These are phyloP conservation scores for Scaptomyza cyrtandrae DNA, from an alignment of 2,888 invertebrate species.

Conservation along the genomic window DNA sequence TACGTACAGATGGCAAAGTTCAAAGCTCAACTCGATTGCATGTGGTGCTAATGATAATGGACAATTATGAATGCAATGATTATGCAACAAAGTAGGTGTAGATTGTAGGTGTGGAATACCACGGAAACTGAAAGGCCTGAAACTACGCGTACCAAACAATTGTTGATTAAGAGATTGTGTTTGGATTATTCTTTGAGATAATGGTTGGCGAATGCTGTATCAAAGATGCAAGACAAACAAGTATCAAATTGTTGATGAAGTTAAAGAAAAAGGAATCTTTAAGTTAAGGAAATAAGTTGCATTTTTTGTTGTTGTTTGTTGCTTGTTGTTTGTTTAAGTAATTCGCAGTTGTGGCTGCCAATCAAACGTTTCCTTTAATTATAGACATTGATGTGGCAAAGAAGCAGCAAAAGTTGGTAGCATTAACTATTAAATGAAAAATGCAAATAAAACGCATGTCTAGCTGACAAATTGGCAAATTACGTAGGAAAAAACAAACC, in stretches of 20 bases:
- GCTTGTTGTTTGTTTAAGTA: slow-evolving; percentile 22
- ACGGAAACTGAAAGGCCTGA: too few species aligned
- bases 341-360: slow-evolving; percentile 49
- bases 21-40: slow-evolving; percentile 55
- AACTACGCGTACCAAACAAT: too few species aligned
- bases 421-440: slow-evolving; percentile 13
- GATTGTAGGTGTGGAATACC: too few species aligned
- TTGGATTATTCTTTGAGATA: too few species aligned
- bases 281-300: not conserved
- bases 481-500: slow-evolving; percentile 58
- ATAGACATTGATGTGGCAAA: slow-evolving; percentile 41
- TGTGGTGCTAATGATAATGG: slow-evolving; percentile 68
- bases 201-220: too few species aligned
- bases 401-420: slow-evolving; percentile 8
- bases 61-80: slow-evolving; percentile 54
- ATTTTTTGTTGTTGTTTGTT: too few species aligned
- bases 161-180: too few species aligned
- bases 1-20: slow-evolving; percentile 54
- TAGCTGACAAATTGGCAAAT: slow-evolving; percentile 78
- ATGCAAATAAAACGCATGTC: slow-evolving; percentile 78
- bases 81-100: slow-evolving; percentile 46
- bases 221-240: too few species aligned
- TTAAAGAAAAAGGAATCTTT: not conserved
- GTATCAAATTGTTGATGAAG: too few species aligned
- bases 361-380: slow-evolving; percentile 73